These are phyloP conservation scores for Cinclus mexicanus DNA, from an alignment of 2,113 vertebrate species.

Conservation along the genomic window DNA sequence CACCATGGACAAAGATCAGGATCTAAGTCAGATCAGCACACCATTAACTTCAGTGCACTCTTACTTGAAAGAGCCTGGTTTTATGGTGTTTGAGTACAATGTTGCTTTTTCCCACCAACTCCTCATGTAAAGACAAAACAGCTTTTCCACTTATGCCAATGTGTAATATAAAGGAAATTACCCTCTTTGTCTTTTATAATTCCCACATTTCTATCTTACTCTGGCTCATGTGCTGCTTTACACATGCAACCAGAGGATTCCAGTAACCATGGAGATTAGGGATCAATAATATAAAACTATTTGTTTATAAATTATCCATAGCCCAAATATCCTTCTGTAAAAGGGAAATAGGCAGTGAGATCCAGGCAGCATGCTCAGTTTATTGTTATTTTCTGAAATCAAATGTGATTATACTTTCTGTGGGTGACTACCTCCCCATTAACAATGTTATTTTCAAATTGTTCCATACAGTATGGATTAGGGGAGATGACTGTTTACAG, in stretches of 20 bases:
- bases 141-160: background rate
- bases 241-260: background rate
- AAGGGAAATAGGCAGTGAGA: background rate
- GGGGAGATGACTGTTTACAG: background rate
- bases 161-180: background rate
- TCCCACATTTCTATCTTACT: background rate
- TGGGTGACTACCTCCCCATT: background rate
- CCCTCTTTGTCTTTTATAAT: background rate
- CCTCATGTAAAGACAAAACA: background rate
- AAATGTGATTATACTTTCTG: background rate
- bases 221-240: background rate
- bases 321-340: background rate
- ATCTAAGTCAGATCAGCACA: background rate
- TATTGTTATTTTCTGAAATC: background rate
- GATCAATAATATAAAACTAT: constrained; percentile 38
- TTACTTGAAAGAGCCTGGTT: background rate
- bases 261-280: constrained; percentile 32
- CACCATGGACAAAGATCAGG: background rate
- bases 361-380: background rate
- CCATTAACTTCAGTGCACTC: background rate
- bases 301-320: constrained; percentile 41
- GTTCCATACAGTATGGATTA: background rate
- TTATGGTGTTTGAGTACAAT: background rate
- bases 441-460: background rate
- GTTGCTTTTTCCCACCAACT: background rate